These are phyloP conservation scores for Bergia sp. DNA, from an alignment of 92 coral and sea anemone genomes.

Conservation along the genomic window DNA sequence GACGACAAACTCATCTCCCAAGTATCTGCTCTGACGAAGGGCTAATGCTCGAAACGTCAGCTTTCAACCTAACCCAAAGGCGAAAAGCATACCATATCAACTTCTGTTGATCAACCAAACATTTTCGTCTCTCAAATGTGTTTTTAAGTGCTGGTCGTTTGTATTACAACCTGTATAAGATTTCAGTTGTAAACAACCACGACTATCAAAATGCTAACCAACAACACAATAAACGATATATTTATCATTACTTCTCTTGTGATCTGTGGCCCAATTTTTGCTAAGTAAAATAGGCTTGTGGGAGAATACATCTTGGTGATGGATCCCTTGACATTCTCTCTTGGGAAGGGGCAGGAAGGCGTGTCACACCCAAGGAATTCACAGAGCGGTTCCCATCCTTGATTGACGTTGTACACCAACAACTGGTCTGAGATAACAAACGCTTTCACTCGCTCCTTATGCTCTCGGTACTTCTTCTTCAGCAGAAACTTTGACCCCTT, in stretches of 20 bases:
- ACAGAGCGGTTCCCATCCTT: conserved; percentile 4
- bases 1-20: too few species aligned
- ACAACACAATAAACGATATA: neutral
- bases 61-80: too few species aligned
- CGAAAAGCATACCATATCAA: too few species aligned
- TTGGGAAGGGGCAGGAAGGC: too few species aligned
- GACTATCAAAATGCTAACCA: neutral
- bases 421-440: neutral
- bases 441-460: neutral
- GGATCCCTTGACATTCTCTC: neutral
- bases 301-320: neutral
- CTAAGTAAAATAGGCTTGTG: neutral
- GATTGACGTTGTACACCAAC: neutral
- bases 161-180: too few species aligned
- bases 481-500: neutral
- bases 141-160: too few species aligned
- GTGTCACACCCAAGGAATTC: too few species aligned
- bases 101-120: too few species aligned
- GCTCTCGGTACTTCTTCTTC: neutral
- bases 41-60: too few species aligned
- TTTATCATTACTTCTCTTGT: neutral
- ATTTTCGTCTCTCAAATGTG: too few species aligned
- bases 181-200: too few species aligned
- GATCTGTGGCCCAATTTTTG: neutral
- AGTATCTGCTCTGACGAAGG: too few species aligned